These are phyloP conservation scores for Epinephelus moara DNA, from an alignment of 2,113 vertebrate genomes.

Conservation along the genomic window DNA sequence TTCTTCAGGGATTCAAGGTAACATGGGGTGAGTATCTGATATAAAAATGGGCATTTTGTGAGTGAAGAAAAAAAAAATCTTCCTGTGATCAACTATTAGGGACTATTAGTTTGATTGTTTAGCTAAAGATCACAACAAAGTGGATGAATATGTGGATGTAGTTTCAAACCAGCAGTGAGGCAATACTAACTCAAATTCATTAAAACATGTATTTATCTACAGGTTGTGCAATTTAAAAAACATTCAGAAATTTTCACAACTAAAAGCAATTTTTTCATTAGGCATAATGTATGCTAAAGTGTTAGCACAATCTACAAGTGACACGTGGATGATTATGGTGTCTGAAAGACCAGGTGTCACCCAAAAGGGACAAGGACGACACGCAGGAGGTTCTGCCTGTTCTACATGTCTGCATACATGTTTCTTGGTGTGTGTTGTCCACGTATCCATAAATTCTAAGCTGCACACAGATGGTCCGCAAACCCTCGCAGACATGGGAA, in stretches of 20 bases:
- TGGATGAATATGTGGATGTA: not conserved
- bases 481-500: too few relatives aligned
- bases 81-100: not conserved
- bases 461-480: not conserved
- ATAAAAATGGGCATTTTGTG: too few relatives aligned
- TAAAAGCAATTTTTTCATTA: slow-evolving; percentile 20
- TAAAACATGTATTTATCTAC: not conserved
- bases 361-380: not conserved
- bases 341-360: not conserved
- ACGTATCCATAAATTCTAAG: not conserved
- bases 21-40: too few relatives aligned
- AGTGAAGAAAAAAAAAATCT: not conserved
- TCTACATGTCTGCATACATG: not conserved
- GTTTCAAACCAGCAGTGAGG: not conserved
- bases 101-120: not conserved
- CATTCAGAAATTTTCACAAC: not conserved
- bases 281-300: not conserved
- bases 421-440: not conserved
- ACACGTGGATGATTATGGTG: slow-evolving; percentile 3
- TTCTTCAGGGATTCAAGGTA: too few relatives aligned
- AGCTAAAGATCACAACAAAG: not conserved
- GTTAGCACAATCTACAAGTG: slow-evolving; percentile 19
- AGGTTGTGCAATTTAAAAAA: not conserved
- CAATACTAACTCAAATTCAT: not conserved
- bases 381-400: too few relatives aligned